Base-by-base conservation (phyloP, 2,113 vertebrate genomes). In the Pseudopipra pipra region DNA sequence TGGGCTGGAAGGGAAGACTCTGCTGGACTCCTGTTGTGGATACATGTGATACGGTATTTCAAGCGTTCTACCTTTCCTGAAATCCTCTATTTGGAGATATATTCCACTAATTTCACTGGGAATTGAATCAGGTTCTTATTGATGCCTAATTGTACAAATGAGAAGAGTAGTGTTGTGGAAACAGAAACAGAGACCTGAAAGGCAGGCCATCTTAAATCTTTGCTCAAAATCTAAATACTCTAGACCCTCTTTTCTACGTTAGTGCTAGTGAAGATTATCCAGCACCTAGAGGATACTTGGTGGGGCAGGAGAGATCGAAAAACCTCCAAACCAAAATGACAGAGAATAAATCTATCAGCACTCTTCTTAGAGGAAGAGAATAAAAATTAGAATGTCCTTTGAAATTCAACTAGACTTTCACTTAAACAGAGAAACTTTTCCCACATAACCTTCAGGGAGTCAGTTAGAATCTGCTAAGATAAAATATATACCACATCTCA, bases 401-500 rank as follows among this genome's bases (percentile, higher is more conserved):
- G 28, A 78, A 94, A 95, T 96, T 82, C 85, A 96, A 37, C 91
- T 90, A 81, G 25, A 75, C 61, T 93, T 97, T 85, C 55, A 71
- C 61, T 95, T 95, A 89, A 97, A 97, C 84, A 94, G 91, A 95
- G 97, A 95, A 97, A 91, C 87, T 91, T 88, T 81, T 81, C 59
- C 79, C 58, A 71, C 87, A 97, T 91, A 65, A 96, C 67, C 89
- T 97, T 94, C 72, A 89, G 88, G 94, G 91, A 74, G 66, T 96
- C 96, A 86, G 86, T 89, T 96, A 91, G 96, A 96, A 96, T 96
- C 84, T 79, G 74, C 92, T 97, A 79, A 95, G 93, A 97, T 94
- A 97, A 97, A 97, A 97, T 97, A 96, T 83, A 93, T 95, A 86
- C 68, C 18, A 5, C 95, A 89, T 96, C 93, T 97, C 61, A 49